phyloP scores from a whole-genome alignment of 2,797 vertebrate genomes.

The Hoplostethus atlanticus region DNA sequence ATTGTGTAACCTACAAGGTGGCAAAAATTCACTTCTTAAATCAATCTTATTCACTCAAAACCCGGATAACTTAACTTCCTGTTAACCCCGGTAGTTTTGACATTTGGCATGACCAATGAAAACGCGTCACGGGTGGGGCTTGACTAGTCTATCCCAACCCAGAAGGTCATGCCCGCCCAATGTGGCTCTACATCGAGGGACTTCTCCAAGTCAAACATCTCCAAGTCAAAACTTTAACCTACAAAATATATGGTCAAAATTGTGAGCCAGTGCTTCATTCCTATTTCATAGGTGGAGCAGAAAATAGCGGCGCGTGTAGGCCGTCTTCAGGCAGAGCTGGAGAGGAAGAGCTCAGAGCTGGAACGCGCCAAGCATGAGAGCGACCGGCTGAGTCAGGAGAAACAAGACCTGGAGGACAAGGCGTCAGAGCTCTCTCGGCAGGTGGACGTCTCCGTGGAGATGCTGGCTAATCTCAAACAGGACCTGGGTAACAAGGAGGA shows the following conservation, averaged over 20 bases:
- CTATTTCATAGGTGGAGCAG: constrained; percentile 89
- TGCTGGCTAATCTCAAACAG: constrained; percentile 97
- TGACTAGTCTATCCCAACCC: no score
- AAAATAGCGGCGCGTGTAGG: constrained; percentile 97
- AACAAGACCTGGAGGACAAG: constrained; percentile 96
- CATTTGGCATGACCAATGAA: no score
- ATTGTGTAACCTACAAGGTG: no score
- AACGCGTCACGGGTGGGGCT: no score
- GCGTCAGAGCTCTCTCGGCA: constrained; percentile 95
- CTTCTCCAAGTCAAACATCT: background rate
- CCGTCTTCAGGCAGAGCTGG: constrained; percentile 94
- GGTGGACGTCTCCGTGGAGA: constrained; percentile 98
- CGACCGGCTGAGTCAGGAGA: constrained; percentile 91
- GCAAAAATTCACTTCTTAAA: no score
- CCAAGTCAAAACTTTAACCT: background rate
- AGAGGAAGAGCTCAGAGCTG: constrained; percentile 95
- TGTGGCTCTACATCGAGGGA: no score
- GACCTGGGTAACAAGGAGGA: constrained; percentile 98
- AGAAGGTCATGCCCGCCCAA: no score
- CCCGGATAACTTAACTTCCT: no score
- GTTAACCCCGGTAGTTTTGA: no score
- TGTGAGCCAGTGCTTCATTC: background rate
- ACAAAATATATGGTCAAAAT: background rate
- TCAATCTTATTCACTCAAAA: no score
- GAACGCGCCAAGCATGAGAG: constrained; percentile 97